Percentiles rank a stretch among this genome's conserved stretches.
Evolutionary conservation across 2,888 invertebrate species (phyloP).

Genomic region (Apamea crenata): DNA sequence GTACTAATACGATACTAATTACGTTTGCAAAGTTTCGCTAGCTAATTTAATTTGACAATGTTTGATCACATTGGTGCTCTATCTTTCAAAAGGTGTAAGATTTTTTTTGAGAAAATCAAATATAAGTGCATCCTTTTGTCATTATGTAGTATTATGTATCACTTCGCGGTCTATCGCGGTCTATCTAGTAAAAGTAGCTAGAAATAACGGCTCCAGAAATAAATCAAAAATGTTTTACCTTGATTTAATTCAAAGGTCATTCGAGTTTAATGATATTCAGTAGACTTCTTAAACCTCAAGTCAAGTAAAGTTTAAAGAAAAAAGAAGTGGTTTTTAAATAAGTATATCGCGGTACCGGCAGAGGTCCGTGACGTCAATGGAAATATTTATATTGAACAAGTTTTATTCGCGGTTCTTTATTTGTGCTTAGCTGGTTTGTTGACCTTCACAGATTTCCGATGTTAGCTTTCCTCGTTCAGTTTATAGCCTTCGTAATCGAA

Average conservation of each 20-base stretch:
- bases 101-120: background rate
- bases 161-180: slow-evolving; percentile 17
- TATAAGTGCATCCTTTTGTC: background rate
- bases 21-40: too few relatives aligned
- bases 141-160: background rate
- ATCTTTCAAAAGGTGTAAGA: background rate
- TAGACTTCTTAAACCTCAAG: slow-evolving; percentile 20
- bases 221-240: slow-evolving; percentile 1
- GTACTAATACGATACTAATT: too few relatives aligned
- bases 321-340: slow-evolving; percentile 44
- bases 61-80: too few relatives aligned
- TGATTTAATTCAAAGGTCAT: slow-evolving; percentile 45
- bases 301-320: background rate
- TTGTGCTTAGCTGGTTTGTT: slow-evolving; percentile 67
- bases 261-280: slow-evolving; percentile 53
- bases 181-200: background rate
- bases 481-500: slow-evolving; percentile 67
- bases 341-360: slow-evolving; percentile 18
- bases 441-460: slow-evolving; percentile 74
- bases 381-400: slow-evolving; percentile 49
- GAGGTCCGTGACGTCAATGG: slow-evolving; percentile 54
- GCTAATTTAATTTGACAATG: too few relatives aligned
- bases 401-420: slow-evolving; percentile 60
- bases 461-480: slow-evolving; percentile 74
- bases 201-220: slow-evolving; percentile 16